phyloP scores from a whole-genome alignment of 2,113 vertebrate genomes.

The Jacana jacana region DNA sequence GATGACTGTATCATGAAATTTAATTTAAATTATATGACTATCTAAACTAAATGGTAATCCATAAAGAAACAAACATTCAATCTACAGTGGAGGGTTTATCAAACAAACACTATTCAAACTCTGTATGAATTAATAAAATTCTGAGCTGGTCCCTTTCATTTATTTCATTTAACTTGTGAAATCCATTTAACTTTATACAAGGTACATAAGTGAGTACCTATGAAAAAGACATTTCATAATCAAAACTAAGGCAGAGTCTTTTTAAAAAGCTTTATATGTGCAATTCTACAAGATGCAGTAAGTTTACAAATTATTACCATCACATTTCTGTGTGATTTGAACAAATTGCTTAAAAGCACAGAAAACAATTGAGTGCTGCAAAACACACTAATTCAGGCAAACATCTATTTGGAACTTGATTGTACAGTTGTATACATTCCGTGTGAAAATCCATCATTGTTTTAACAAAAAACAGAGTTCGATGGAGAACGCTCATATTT shows the following conservation, averaged over 20 bases:
- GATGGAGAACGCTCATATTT: background rate
- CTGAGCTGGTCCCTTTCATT: background rate
- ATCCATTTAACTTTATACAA: background rate
- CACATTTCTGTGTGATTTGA: background rate
- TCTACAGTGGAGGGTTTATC: background rate
- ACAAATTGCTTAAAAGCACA: background rate
- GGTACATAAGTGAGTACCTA: background rate
- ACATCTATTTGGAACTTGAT: background rate
- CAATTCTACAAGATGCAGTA: background rate
- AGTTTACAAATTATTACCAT: background rate
- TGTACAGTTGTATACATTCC: accelerated
- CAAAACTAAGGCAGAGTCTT: background rate
- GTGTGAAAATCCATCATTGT: background rate
- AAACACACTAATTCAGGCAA: background rate
- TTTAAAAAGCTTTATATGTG: background rate
- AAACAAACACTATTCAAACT: background rate
- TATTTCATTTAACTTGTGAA: background rate
- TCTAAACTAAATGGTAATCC: background rate
- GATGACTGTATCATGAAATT: background rate
- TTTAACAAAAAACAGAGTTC: background rate
- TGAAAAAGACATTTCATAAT: background rate
- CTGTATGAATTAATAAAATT: background rate
- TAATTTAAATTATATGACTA: constrained; percentile 1
- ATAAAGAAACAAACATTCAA: constrained; percentile 34
- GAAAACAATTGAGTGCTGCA: background rate